phyloP scores from a whole-genome alignment of 2,113 vertebrate species.

The Fukomys damarensis region DNA sequence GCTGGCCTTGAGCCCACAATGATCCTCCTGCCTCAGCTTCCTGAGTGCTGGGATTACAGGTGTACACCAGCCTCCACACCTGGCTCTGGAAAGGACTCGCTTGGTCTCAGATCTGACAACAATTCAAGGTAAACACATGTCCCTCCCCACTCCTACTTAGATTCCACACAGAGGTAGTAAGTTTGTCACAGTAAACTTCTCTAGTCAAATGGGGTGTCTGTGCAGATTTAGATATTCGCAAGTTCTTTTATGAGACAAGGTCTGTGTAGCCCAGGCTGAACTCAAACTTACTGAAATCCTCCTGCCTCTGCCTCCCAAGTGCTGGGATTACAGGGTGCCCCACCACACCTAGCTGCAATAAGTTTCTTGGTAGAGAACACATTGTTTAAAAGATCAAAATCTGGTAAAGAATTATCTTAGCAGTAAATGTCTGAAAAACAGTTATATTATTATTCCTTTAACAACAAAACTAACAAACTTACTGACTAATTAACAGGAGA shows the following conservation, averaged over 20 bases:
- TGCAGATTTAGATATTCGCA: not conserved
- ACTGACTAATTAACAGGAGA: constrained; percentile 98
- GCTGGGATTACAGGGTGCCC: not conserved
- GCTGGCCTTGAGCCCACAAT: not conserved
- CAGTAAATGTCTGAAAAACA: not conserved
- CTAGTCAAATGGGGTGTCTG: not conserved
- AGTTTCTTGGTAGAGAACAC: not conserved
- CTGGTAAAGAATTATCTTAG: not conserved
- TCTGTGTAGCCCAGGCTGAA: not conserved
- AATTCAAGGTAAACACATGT: not conserved
- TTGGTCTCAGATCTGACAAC: too few relatives aligned
- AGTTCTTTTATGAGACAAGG: not conserved
- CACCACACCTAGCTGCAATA: not conserved
- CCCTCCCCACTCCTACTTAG: not conserved
- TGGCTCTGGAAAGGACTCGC: not conserved
- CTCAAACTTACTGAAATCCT: not conserved
- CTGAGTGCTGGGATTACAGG: not conserved
- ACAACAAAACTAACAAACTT: constrained; percentile 82
- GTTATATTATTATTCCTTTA: not conserved
- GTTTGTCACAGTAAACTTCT: not conserved
- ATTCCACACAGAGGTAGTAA: too few relatives aligned
- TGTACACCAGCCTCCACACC: not conserved
- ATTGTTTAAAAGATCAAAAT: not conserved
- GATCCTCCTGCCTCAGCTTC: not conserved
- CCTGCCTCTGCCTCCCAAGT: not conserved